These are phyloP conservation scores for Daktulosphaira vitifoliae DNA, from an alignment of 1,140 invertebrate species.

Conservation along the genomic window DNA sequence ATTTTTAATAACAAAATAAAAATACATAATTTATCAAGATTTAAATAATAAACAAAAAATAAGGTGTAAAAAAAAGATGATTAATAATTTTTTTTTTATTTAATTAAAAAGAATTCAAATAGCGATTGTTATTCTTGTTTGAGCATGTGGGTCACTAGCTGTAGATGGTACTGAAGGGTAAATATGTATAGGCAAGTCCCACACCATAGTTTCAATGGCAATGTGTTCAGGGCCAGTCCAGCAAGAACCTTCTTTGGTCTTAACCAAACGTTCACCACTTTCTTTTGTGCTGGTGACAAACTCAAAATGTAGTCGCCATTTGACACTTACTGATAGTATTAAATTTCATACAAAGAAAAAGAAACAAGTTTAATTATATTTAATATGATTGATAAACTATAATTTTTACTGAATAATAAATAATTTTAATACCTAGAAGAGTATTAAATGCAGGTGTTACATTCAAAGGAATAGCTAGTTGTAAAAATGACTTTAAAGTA, in stretches of 20 bases:
- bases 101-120: constrained; percentile 23
- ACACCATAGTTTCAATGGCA: constrained; percentile 94
- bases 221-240: constrained; percentile 78
- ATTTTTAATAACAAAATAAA: constrained; percentile 30
- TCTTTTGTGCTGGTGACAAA: constrained; percentile 68
- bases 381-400: too few species aligned
- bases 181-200: constrained; percentile 89
- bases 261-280: constrained; percentile 14
- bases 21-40: constrained; percentile 28
- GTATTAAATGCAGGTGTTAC: constrained; percentile 88
- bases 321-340: constrained; percentile 72
- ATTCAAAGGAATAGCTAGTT: constrained; percentile 85
- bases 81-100: constrained; percentile 16
- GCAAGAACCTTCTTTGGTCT: constrained; percentile 38
- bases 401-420: too few species aligned
- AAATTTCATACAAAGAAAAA: constrained; percentile 41
- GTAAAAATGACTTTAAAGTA: constrained; percentile 76
- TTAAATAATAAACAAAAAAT: constrained; percentile 31
- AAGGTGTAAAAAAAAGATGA: constrained; percentile 20
- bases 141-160: constrained; percentile 46
- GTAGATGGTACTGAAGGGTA: constrained; percentile 81
- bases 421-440: constrained; percentile 53
- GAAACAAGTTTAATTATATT: too few species aligned
- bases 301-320: constrained; percentile 93
- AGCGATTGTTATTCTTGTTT: constrained; percentile 30